These are phyloP conservation scores for Cranoglanis bouderius DNA, from an alignment of 2,113 vertebrate genomes.

Conservation along the genomic window DNA sequence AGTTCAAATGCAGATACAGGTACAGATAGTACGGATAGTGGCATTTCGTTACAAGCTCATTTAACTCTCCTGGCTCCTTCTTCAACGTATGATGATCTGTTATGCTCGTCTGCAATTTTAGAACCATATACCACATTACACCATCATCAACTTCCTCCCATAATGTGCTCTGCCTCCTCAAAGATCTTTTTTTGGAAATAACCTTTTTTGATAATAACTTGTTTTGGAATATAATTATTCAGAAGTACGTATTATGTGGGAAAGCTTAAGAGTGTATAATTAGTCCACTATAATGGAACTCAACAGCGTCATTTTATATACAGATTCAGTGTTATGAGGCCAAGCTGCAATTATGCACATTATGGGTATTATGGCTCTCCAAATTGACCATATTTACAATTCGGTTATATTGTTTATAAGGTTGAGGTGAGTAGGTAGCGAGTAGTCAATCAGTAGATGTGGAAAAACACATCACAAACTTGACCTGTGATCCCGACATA, in stretches of 20 bases:
- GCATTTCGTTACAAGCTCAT: neutral
- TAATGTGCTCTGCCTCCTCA: neutral
- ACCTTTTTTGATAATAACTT: conserved; percentile 1
- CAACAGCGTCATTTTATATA: neutral
- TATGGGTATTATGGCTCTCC: neutral
- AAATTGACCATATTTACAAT: neutral
- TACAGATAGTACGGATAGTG: neutral
- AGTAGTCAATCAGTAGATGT: neutral
- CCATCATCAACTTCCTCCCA: neutral
- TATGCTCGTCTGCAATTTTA: neutral
- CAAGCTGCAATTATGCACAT: neutral
- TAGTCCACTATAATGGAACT: neutral
- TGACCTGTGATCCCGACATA: neutral
- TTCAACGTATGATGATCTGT: neutral
- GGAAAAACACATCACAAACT: neutral
- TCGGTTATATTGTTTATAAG: neutral
- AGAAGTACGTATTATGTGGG: conserved; percentile 4
- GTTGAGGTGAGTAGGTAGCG: neutral
- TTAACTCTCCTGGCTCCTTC: neutral
- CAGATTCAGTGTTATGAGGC: neutral
- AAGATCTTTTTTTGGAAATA: neutral
- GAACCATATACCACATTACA: neutral
- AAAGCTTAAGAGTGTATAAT: neutral
- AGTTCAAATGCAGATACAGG: neutral
- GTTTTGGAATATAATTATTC: conserved; percentile 15